Percentiles rank a stretch among this genome's conserved stretches.
phyloP scores from a whole-genome alignment of 2,888 invertebrate species.

The Cacoxenus indagator region DNA sequence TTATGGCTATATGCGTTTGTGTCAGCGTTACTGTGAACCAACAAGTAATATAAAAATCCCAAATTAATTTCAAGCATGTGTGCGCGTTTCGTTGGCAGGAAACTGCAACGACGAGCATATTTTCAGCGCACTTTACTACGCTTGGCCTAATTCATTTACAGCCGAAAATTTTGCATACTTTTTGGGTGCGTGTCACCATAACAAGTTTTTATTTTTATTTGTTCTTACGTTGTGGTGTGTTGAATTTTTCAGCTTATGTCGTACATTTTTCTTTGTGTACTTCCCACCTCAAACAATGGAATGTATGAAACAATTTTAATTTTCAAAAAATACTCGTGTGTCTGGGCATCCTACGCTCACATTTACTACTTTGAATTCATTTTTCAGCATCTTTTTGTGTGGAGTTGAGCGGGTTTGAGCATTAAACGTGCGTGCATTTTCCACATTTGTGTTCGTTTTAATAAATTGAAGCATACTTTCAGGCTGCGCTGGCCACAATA shows the following conservation, averaged over 20 bases:
- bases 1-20: neutral
- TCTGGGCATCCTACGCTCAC: neutral
- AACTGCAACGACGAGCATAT: neutral
- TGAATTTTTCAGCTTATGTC: neutral
- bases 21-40: too few relatives aligned
- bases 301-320: constrained; percentile 18
- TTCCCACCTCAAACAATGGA: constrained; percentile 17
- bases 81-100: neutral
- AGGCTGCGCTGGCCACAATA: constrained; percentile 25
- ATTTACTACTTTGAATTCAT: constrained; percentile 9
- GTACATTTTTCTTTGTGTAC: neutral
- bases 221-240: neutral
- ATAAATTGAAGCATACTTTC: constrained; percentile 41
- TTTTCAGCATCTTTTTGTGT: neutral
- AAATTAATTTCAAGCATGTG: constrained; percentile 19
- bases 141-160: neutral
- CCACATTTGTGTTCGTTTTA: constrained; percentile 47
- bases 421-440: constrained; percentile 41
- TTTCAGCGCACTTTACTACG: neutral
- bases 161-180: constrained; percentile 5
- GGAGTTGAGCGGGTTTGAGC: neutral
- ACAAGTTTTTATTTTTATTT: constrained; percentile 4
- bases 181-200: constrained; percentile 8
- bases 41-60: neutral
- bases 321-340: neutral